Conservation (phyloP, 2,113 vertebrate species). For the Gobiocypris rarus region DNA sequence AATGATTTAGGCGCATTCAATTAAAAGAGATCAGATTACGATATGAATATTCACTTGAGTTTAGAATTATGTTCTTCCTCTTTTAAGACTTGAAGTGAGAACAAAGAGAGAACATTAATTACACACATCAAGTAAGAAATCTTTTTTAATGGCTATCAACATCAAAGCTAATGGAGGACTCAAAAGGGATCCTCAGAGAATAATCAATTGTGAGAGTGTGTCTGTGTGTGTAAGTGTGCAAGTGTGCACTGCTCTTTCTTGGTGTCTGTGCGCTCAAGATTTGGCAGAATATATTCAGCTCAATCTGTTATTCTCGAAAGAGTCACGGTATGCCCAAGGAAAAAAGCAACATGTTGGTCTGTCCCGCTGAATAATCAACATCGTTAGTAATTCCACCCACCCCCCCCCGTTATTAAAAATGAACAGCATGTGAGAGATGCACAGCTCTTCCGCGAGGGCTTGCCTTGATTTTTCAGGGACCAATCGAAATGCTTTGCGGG, state of each 20-base stretch:
- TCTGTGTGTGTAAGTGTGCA: conserved; percentile 27
- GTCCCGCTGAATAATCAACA: conserved; percentile 63
- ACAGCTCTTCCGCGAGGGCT: conserved; percentile 55
- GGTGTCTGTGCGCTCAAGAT: background rate
- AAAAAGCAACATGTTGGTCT: conserved; percentile 61
- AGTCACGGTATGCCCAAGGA: conserved; percentile 59
- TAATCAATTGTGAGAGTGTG: conserved; percentile 34
- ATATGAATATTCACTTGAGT: conserved; percentile 56
- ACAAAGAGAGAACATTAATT: conserved; percentile 73
- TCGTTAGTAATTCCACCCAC: conserved; percentile 64
- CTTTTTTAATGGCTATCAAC: conserved; percentile 67
- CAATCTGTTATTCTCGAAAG: conserved; percentile 56
- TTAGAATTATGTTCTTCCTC: conserved; percentile 62
- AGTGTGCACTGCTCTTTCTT: background rate
- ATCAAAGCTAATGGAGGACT: conserved; percentile 66
- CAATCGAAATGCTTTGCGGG: conserved; percentile 63
- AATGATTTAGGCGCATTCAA: background rate
- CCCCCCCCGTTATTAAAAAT: conserved; percentile 63
- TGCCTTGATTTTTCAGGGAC: conserved; percentile 60
- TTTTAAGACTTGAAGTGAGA: conserved; percentile 61
- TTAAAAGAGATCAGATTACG: conserved; percentile 46
- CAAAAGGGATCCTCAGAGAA: conserved; percentile 67
- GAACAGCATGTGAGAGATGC: conserved; percentile 60
- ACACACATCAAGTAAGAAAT: conserved; percentile 68
- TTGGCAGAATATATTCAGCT: conserved; percentile 53